phyloP scores from a whole-genome alignment of 2,113 vertebrate species.

The Misgurnus mizolepis region DNA sequence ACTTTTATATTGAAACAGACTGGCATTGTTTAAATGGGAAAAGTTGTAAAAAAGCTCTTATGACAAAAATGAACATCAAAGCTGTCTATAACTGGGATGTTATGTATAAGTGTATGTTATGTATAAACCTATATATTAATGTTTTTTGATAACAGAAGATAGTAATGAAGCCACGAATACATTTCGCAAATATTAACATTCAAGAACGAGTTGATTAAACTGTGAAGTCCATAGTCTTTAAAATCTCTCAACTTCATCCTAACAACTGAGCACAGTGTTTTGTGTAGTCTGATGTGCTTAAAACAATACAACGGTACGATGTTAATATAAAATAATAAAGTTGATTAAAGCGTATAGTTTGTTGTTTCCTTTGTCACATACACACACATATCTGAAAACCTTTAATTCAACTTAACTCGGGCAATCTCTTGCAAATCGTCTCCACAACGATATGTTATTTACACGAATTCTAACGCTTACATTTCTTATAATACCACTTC shows the following conservation, averaged over 20 bases:
- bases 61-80: background rate
- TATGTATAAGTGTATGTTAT: no score
- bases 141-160: no score
- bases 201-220: no score
- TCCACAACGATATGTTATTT: no score
- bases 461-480: no score
- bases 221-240: no score
- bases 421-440: background rate
- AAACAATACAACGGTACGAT: background rate
- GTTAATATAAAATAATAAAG: background rate
- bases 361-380: constrained; percentile 27
- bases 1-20: background rate
- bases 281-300: background rate
- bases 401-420: background rate
- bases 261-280: background rate
- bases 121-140: no score
- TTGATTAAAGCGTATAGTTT: background rate
- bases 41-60: background rate
- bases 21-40: background rate
- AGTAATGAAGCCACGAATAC: no score
- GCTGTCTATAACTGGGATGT: no score
- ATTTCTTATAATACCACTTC: background rate
- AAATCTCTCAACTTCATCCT: background rate
- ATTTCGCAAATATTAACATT: no score
- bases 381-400: background rate